phyloP scores from a whole-genome alignment of 1,140 invertebrate species.

The Phortica variegata region DNA sequence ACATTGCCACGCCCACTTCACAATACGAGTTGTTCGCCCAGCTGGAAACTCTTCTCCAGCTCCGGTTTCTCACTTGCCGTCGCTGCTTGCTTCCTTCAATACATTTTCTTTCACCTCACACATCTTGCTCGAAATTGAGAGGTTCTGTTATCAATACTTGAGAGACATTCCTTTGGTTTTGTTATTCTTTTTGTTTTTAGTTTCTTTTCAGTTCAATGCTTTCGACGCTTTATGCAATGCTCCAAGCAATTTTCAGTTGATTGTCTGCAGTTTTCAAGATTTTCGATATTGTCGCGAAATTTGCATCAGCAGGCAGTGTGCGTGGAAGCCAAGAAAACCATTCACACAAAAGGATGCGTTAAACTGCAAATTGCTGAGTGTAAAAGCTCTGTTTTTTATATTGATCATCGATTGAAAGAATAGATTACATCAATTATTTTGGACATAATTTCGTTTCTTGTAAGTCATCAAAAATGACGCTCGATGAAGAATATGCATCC shows the following conservation, averaged over 20 bases:
- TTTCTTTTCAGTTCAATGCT: not conserved
- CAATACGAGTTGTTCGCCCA: slow-evolving; percentile 3
- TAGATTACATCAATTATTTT: slow-evolving; percentile 6
- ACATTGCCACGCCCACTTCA: slow-evolving; percentile 26
- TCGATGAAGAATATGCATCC: too few species aligned
- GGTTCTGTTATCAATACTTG: slow-evolving; percentile 22
- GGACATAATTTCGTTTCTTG: too few species aligned
- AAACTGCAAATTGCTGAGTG: slow-evolving; percentile 12
- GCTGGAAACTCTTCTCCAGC: slow-evolving; percentile 1
- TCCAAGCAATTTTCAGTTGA: slow-evolving; percentile 49
- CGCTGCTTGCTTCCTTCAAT: slow-evolving; percentile 15
- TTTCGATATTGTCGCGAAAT: slow-evolving; percentile 47
- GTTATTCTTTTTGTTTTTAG: too few species aligned
- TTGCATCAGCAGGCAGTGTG: slow-evolving; percentile 27
- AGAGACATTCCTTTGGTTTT: too few species aligned
- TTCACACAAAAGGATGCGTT: slow-evolving; percentile 16
- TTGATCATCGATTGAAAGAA: too few species aligned
- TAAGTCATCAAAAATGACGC: too few species aligned
- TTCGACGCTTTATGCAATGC: slow-evolving; percentile 34
- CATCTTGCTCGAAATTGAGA: not conserved
- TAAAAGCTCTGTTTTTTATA: slow-evolving; percentile 25
- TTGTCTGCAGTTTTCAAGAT: slow-evolving; percentile 51
- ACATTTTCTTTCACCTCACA: slow-evolving; percentile 1
- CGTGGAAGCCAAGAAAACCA: slow-evolving; percentile 5
- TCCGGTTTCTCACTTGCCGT: too few species aligned